A percentile compares a stretch with the other conserved stretches of the same genome.
Evolutionary conservation across 2,888 invertebrate genomes (phyloP).

Genomic region (Phymatocera aterrima): DNA sequence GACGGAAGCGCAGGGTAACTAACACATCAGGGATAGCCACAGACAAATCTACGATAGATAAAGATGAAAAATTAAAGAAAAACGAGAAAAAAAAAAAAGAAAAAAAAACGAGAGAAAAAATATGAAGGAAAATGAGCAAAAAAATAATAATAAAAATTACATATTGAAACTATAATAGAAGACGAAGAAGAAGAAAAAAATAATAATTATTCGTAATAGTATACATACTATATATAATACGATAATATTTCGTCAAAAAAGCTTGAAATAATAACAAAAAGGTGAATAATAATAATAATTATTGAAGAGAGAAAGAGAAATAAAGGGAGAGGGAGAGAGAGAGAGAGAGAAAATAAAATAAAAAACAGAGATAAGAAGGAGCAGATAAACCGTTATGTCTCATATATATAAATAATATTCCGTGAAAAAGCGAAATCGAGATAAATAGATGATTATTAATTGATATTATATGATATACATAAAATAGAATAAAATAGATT

Average conservation of each 20-base stretch:
- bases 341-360: constrained; percentile 21
- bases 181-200: constrained; percentile 63
- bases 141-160: constrained; percentile 68
- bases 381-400: constrained; percentile 53
- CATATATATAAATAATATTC: constrained; percentile 52
- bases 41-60: constrained; percentile 75
- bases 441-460: constrained; percentile 47
- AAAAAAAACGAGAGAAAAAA: constrained; percentile 62
- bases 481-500: constrained; percentile 2
- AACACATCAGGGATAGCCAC: constrained; percentile 75
- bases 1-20: constrained; percentile 75
- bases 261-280: constrained; percentile 52
- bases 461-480: not conserved
- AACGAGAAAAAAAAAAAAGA: constrained; percentile 67
- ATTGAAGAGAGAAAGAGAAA: constrained; percentile 2
- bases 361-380: constrained; percentile 44
- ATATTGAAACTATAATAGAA: constrained; percentile 70
- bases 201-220: constrained; percentile 68
- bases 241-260: constrained; percentile 69
- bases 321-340: not conserved
- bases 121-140: constrained; percentile 61
- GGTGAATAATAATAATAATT: constrained; percentile 51
- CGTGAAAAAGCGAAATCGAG: constrained; percentile 48
- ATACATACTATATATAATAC: constrained; percentile 59
- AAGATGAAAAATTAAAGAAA: constrained; percentile 67